Base-by-base conservation (phyloP, 2,797 vertebrate genomes). In the Hypotaenidia philippensis region DNA sequence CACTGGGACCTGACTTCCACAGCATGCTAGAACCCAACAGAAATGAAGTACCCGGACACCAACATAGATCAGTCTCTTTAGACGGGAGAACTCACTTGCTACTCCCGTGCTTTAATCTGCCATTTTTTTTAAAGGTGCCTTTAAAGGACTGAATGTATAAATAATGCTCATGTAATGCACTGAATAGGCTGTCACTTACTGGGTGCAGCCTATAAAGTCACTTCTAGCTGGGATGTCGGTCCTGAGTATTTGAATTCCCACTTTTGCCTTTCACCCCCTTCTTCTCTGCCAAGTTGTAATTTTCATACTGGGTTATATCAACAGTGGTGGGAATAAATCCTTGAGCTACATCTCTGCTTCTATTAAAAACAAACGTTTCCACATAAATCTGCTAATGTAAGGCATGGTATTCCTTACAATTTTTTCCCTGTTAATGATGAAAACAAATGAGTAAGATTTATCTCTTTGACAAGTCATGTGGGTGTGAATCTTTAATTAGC, bases 401-500 rank as follows among this genome's bases (percentile, higher is more conserved):
- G 83, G 50, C 92, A 92, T 57, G 66, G 50, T 95, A 91, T 87
- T 96, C 66, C 81, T 95, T 91, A 91, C 60, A 29, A 14, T 90
- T 95, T 88, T 36, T 88, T 45, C 83, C 76, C 89, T 93, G 74
- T 96, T 96, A 94, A 91, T 89, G 96, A 96, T 96, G 95, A 91
- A 96, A 96, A 96, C 92, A 97, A 97, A 98, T 93, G 91, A 97
- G 93, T 93, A 97, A 97, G 82, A 88, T 94, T 96, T 94, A 95
- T 97, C 97, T 97, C 97, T 96, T 96, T 97, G 97, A 97, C 96
- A 97, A 97, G 95, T 94, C 87, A 96, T 97, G 89, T 97, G 96
- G 97, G 96, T 97, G 97, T 97, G 96, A 98, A 97, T 97, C 97
- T 97, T 97, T 97, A 97, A 98, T 98, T 97, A 98, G 96, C 96